Evolutionary conservation across 2,113 vertebrate species (phyloP).

Genomic region (Pipa parva): DNA sequence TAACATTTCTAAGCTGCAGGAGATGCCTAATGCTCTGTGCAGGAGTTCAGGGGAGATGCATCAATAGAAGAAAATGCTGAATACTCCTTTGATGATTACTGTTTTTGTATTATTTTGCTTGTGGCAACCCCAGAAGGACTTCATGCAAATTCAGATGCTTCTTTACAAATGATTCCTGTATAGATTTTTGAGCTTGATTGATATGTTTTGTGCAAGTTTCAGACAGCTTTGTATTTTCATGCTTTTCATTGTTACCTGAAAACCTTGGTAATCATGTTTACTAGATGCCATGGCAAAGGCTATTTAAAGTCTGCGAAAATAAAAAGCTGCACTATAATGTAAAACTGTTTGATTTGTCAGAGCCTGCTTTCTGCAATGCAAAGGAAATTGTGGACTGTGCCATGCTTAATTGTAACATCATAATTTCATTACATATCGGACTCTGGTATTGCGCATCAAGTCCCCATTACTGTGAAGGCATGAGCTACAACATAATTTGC

Average conservation of each 20-base stretch:
- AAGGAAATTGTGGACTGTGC: too few relatives aligned
- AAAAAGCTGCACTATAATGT: background rate
- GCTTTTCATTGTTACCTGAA: background rate
- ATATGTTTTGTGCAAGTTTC: background rate
- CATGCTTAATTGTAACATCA: too few relatives aligned
- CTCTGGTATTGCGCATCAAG: too few relatives aligned
- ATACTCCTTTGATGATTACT: slow-evolving; percentile 26
- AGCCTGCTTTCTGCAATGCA: too few relatives aligned
- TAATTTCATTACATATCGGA: too few relatives aligned
- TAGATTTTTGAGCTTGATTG: slow-evolving; percentile 9
- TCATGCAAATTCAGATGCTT: slow-evolving; percentile 5
- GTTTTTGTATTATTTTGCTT: too few relatives aligned
- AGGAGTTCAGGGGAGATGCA: background rate
- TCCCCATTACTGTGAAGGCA: too few relatives aligned
- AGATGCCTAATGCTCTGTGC: slow-evolving; percentile 1
- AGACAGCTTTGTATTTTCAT: background rate
- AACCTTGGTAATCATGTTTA: background rate
- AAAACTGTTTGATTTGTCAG: background rate
- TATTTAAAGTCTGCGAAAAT: background rate
- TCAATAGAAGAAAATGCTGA: slow-evolving; percentile 8
- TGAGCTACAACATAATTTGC: too few relatives aligned
- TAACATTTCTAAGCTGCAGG: slow-evolving; percentile 12
- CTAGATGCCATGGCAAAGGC: background rate
- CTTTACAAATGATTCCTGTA: slow-evolving; percentile 4
- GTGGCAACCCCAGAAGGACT: slow-evolving; percentile 15